Evolutionary conservation across 2,888 invertebrate species (phyloP).

Genomic region (Lacanobia wlatinum): DNA sequence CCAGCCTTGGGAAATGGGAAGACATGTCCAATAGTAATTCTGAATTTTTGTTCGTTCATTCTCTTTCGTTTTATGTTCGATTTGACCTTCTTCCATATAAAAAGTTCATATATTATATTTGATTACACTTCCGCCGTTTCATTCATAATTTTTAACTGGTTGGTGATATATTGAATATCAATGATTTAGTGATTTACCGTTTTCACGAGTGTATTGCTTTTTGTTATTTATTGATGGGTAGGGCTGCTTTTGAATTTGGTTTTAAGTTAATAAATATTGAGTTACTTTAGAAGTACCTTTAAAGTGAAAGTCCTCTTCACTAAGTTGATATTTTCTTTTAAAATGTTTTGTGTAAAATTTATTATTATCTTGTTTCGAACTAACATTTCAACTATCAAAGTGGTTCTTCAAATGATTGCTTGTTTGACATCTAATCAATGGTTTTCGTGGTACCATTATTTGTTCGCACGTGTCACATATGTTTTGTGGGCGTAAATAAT

Average conservation of each 20-base stretch:
- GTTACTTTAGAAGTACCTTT: background rate
- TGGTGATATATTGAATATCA: slow-evolving; percentile 54
- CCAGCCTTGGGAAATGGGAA: slow-evolving; percentile 38
- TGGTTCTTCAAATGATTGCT: slow-evolving; percentile 14
- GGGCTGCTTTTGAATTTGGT: slow-evolving; percentile 1
- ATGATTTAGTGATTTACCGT: slow-evolving; percentile 53
- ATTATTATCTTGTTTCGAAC: background rate
- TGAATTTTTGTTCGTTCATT: slow-evolving; percentile 44
- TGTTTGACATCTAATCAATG: slow-evolving; percentile 32
- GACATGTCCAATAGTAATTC: slow-evolving; percentile 47
- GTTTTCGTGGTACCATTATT: slow-evolving; percentile 26
- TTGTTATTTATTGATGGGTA: slow-evolving; percentile 36
- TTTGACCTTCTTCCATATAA: slow-evolving; percentile 61
- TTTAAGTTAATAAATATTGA: slow-evolving; percentile 21
- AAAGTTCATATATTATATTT: slow-evolving; percentile 47
- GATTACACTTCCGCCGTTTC: slow-evolving; percentile 48
- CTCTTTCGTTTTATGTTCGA: slow-evolving; percentile 53
- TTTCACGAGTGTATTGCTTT: slow-evolving; percentile 29
- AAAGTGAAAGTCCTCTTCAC: slow-evolving; percentile 34
- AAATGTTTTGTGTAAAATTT: background rate
- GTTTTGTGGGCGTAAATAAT: slow-evolving; percentile 64
- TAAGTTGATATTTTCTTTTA: background rate
- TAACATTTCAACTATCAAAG: background rate
- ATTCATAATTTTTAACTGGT: slow-evolving; percentile 60
- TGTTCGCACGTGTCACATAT: slow-evolving; percentile 52